Evolutionary conservation across 2,888 invertebrate genomes (phyloP).

Genomic region (Acrocera orbiculus): DNA sequence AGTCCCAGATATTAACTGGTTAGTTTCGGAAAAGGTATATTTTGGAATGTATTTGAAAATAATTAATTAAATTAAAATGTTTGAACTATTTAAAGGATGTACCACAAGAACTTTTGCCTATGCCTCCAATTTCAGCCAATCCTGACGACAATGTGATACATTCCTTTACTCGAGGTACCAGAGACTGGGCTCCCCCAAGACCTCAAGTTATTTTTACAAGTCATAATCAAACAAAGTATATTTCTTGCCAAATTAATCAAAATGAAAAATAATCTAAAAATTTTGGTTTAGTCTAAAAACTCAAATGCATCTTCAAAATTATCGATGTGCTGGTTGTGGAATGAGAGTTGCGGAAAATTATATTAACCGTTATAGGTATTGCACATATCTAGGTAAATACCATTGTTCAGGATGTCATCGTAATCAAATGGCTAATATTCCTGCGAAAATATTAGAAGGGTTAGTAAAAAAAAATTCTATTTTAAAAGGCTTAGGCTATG

Average conservation of each 20-base stretch:
- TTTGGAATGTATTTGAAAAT: not conserved
- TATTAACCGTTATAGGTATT: slow-evolving; percentile 57
- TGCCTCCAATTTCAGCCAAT: slow-evolving; percentile 49
- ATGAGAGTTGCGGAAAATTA: slow-evolving; percentile 57
- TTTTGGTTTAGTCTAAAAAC: slow-evolving; percentile 37
- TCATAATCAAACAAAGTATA: slow-evolving; percentile 50
- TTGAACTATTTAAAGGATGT: slow-evolving; percentile 36
- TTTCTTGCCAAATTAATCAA: slow-evolving; percentile 13
- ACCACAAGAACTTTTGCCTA: slow-evolving; percentile 56
- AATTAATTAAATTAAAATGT: not conserved
- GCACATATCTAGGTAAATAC: slow-evolving; percentile 67
- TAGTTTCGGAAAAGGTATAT: slow-evolving; percentile 44
- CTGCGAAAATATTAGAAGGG: slow-evolving; percentile 36
- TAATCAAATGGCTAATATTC: slow-evolving; percentile 54
- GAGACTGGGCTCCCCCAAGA: slow-evolving; percentile 71
- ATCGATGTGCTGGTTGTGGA: slow-evolving; percentile 71
- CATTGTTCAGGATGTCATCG: slow-evolving; percentile 77
- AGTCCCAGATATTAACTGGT: slow-evolving; percentile 62
- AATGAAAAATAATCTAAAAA: too few relatives aligned
- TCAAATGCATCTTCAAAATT: slow-evolving; percentile 53
- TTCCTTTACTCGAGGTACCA: slow-evolving; percentile 48
- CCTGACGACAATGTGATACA: slow-evolving; percentile 39
- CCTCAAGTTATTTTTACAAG: slow-evolving; percentile 67
- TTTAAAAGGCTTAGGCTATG: too few relatives aligned
- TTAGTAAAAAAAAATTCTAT: slow-evolving; percentile 1